These are phyloP conservation scores for Strongylocentrotus purpuratus DNA, from an alignment of 35 echinoderm and acorn worm genomes.

Conservation along the genomic window DNA sequence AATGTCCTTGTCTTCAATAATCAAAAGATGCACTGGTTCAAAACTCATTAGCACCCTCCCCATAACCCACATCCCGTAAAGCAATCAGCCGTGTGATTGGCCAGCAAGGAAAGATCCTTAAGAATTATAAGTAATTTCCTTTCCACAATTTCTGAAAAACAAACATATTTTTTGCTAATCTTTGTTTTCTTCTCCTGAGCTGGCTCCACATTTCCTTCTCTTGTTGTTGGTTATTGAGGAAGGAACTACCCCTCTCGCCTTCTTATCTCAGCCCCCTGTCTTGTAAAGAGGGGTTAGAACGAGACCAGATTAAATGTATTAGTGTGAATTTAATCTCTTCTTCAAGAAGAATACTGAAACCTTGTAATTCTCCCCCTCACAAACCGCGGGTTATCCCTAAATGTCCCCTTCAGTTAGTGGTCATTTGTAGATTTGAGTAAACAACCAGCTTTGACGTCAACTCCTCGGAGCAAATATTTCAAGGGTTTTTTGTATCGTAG, in stretches of 20 bases:
- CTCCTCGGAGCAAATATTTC: background rate
- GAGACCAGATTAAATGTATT: background rate
- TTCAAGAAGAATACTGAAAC: background rate
- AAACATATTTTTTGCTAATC: background rate
- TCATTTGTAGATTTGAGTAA: constrained; percentile 5
- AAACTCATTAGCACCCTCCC: background rate
- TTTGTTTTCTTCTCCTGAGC: background rate
- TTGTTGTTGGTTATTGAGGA: background rate
- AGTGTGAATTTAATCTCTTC: background rate
- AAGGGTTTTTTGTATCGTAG: background rate
- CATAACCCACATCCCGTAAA: background rate
- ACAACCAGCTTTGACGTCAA: background rate
- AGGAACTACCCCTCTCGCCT: background rate
- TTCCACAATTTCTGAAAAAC: background rate
- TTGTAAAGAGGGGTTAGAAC: background rate
- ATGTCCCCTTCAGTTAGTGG: background rate
- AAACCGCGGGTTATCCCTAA: background rate
- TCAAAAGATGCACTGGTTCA: background rate
- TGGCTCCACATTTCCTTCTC: background rate
- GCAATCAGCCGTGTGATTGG: background rate
- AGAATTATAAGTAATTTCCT: background rate
- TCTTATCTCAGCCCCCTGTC: background rate
- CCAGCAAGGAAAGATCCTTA: background rate
- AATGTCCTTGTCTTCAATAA: background rate
- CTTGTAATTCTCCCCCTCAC: background rate